These are phyloP conservation scores for Samia ricini DNA, from an alignment of 1,140 invertebrate genomes.

Conservation along the genomic window DNA sequence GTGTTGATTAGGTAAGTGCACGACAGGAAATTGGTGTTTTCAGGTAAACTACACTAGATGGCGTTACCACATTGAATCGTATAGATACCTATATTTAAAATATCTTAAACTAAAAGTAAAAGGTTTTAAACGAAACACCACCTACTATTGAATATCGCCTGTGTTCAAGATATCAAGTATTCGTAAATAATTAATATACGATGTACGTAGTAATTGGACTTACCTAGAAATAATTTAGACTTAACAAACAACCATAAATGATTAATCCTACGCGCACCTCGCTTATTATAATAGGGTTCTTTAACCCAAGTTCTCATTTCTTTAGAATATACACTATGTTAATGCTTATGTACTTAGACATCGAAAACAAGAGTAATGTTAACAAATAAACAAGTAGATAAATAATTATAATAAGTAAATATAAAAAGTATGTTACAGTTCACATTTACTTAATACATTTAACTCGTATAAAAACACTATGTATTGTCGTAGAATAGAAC, in stretches of 20 bases:
- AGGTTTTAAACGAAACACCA: conserved; percentile 55
- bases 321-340: conserved; percentile 12
- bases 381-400: conserved; percentile 18
- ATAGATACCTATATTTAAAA: conserved; percentile 15
- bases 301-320: conserved; percentile 2
- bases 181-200: conserved; percentile 9
- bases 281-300: conserved; percentile 25
- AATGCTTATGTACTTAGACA: conserved; percentile 34
- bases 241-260: neutral
- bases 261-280: conserved; percentile 29
- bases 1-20: no score
- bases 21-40: no score
- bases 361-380: conserved; percentile 33
- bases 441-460: conserved; percentile 32
- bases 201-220: neutral
- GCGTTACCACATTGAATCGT: conserved; percentile 16
- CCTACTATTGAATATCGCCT: conserved; percentile 50
- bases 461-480: conserved; percentile 15
- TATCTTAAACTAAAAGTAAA: conserved; percentile 18
- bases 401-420: conserved; percentile 22
- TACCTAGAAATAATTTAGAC: neutral
- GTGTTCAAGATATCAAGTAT: conserved; percentile 41
- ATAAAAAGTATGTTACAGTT: conserved; percentile 34
- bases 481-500: conserved; percentile 73
- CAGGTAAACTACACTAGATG: no score